Conservation (phyloP, 2,888 invertebrate species). For the Diploptera punctata region DNA sequence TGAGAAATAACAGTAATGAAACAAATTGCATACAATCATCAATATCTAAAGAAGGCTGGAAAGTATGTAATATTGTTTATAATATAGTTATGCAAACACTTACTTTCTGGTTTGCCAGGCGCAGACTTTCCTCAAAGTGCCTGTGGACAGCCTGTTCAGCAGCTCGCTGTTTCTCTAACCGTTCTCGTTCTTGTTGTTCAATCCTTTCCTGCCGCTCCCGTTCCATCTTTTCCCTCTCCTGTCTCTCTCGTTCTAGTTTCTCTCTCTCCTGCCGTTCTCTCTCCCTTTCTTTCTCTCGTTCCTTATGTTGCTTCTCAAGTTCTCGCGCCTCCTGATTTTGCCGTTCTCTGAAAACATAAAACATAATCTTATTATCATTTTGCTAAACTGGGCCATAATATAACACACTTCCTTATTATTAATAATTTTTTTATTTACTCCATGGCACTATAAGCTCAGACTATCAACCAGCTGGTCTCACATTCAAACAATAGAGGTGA, state of each 20-base stretch:
- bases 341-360: constrained; percentile 67
- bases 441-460: too few species aligned
- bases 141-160: constrained; percentile 75
- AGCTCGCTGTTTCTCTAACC: constrained; percentile 63
- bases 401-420: too few species aligned
- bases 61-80: background rate
- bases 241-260: constrained; percentile 52
- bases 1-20: background rate
- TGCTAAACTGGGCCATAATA: too few species aligned
- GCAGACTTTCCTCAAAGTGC: constrained; percentile 89
- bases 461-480: too few species aligned
- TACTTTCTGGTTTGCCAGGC: constrained; percentile 74
- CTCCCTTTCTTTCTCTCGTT: constrained; percentile 55
- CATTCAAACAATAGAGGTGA: too few species aligned
- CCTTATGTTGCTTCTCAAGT: constrained; percentile 62
- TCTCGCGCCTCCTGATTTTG: constrained; percentile 74
- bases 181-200: constrained; percentile 58
- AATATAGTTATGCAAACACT: background rate
- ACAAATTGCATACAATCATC: background rate
- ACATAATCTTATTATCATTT: too few species aligned
- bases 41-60: background rate
- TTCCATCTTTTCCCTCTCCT: constrained; percentile 61
- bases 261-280: constrained; percentile 51
- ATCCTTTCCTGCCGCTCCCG: constrained; percentile 57
- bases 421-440: too few species aligned